Conservation (phyloP, 2,888 invertebrate genomes). For the Galerucella pusilla region DNA sequence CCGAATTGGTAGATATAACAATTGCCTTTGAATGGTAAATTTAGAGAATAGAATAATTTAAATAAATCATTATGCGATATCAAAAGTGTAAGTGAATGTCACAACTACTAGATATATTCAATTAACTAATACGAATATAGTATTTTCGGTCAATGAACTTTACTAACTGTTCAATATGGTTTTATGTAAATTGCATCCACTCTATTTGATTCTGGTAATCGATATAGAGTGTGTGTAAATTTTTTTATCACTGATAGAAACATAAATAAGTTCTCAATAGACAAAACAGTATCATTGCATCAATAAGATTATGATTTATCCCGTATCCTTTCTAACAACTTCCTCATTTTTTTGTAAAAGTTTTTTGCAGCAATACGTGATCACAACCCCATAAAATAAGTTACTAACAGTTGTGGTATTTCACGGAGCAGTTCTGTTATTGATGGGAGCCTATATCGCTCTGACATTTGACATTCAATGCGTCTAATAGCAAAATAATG, state of each 20-base stretch:
- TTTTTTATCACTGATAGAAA: neutral
- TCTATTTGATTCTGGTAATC: neutral
- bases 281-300: too few relatives aligned
- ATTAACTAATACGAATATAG: conserved; percentile 43
- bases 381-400: too few relatives aligned
- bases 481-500: too few relatives aligned
- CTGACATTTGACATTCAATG: too few relatives aligned
- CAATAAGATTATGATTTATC: too few relatives aligned
- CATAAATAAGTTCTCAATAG: too few relatives aligned
- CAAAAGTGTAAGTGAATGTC: conserved; percentile 28
- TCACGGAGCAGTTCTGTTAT: too few relatives aligned
- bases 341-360: too few relatives aligned
- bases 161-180: conserved; percentile 31
- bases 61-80: conserved; percentile 20
- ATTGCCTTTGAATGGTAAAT: conserved; percentile 8
- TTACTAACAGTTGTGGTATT: too few relatives aligned
- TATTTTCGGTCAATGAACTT: conserved; percentile 43
- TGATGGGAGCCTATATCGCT: too few relatives aligned
- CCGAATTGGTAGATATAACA: neutral
- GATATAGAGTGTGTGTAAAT: conserved; percentile 5
- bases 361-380: too few relatives aligned
- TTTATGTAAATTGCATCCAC: conserved; percentile 43
- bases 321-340: too few relatives aligned
- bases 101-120: conserved; percentile 12
- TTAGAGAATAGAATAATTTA: neutral